Conservation (phyloP, 2,113 vertebrate genomes). For the Tautogolabrus adspersus region DNA sequence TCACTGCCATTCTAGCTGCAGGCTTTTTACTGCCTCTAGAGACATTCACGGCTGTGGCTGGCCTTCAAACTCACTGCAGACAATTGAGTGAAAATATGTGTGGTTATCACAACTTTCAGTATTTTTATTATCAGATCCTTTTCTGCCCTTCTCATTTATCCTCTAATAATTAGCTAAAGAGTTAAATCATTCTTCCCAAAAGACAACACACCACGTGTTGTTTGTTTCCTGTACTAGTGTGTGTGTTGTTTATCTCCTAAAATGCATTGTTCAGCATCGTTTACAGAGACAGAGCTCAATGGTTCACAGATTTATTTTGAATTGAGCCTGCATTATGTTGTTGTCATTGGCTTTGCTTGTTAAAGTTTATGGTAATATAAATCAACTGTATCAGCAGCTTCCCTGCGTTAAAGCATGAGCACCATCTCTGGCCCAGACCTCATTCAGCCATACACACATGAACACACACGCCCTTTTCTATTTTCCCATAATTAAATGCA, state of each 20-base stretch:
- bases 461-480: background rate
- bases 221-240: background rate
- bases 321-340: background rate
- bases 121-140: background rate
- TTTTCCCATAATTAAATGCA: conserved; percentile 25
- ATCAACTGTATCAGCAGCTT: conserved; percentile 14
- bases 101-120: background rate
- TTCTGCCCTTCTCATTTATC: background rate
- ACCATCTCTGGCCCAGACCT: background rate
- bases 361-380: conserved; percentile 4
- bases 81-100: conserved; percentile 21
- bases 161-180: background rate
- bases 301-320: conserved; percentile 4
- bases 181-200: background rate
- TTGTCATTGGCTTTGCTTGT: conserved; percentile 22
- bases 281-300: conserved; percentile 1
- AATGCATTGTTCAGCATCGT: background rate
- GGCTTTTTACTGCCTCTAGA: conserved; percentile 36
- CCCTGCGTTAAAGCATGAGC: background rate
- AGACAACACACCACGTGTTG: background rate
- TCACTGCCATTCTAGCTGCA: conserved; percentile 49
- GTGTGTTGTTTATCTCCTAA: conserved; percentile 16
- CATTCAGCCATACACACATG: background rate
- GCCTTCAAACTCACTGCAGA: conserved; percentile 27
- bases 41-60: conserved; percentile 21